Conservation (phyloP, 2,888 invertebrate species). For the Diplolepis rosae region DNA sequence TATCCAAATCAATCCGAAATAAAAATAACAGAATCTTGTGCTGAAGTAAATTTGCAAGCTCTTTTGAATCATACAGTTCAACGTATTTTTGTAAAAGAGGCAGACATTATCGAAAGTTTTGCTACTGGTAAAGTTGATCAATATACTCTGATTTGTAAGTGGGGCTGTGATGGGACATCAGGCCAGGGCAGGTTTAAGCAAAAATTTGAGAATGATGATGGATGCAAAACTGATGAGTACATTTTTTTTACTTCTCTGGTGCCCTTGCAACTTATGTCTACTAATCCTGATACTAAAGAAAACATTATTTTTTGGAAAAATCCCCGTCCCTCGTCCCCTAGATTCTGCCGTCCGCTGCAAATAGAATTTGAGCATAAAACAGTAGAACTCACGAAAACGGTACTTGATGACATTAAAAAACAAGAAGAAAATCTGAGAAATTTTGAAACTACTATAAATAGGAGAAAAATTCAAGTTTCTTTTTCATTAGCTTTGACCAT, state of each 20-base stretch:
- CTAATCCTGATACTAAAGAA: neutral
- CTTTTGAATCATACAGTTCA: slow-evolving; percentile 18
- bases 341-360: slow-evolving; percentile 25
- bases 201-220: slow-evolving; percentile 37
- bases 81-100: slow-evolving; percentile 2
- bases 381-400: slow-evolving; percentile 30
- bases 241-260: slow-evolving; percentile 37
- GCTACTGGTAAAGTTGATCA: neutral
- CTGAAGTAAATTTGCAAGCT: slow-evolving; percentile 19
- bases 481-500: slow-evolving; percentile 31
- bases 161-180: slow-evolving; percentile 36
- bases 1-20: slow-evolving; percentile 33
- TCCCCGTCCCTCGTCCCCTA: slow-evolving; percentile 28
- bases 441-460: slow-evolving; percentile 18
- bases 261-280: slow-evolving; percentile 35
- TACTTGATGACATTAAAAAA: slow-evolving; percentile 31
- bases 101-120: slow-evolving; percentile 13
- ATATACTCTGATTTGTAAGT: slow-evolving; percentile 25
- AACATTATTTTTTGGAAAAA: slow-evolving; percentile 25
- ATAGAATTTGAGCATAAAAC: slow-evolving; percentile 23
- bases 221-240: slow-evolving; percentile 22
- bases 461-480: slow-evolving; percentile 24
- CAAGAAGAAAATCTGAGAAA: slow-evolving; percentile 36
- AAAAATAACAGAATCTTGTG: slow-evolving; percentile 11
- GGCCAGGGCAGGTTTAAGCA: slow-evolving; percentile 38